Evolutionary conservation across 2,113 vertebrate species (phyloP), one percentile per base, ranked within the genome.

Genomic region (Caloenas nicobarica): DNA sequence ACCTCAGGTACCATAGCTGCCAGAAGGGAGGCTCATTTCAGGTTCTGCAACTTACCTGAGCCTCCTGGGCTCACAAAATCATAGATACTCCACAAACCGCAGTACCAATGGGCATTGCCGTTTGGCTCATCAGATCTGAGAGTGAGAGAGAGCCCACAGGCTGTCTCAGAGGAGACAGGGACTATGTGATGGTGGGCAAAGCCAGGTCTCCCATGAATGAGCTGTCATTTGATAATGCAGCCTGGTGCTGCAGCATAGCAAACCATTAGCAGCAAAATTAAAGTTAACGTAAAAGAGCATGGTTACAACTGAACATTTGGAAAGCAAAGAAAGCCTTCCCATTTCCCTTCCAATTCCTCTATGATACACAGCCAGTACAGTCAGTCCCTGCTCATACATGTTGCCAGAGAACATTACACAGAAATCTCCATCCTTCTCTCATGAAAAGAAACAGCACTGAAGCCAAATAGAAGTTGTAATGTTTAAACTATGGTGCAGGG

Each of bases 51-150:
- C 11, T 78, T 78, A 16, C 23, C 36, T 71, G 38, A 46, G 38
- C 22, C 61, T 71, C 5, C 25, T 56, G 51, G 29, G 7, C 42
- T 81, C 46, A 71, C 25, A 29, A 29, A 7, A 58, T 36, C 33
- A n/a, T 24, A 73, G 34, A 7, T 36, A 14, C 0, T 50, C 28
- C 51, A 70, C 68, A 77, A 81, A 73, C 5, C 16, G 5, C 4
- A 6, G 54, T 61, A 23, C 3, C 5, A 3, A 7, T 5, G 15
- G 54, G 8, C 31, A 28, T 2, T 25, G 22, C 19, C 3, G 0
- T 50, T 58, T 61, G 56, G 26, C 8, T 86, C 15, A 29, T 14
- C 24, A 9, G 14, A 4, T 76, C 38, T 25, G 61, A 44, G 26
- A 42, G 22, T 7, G 17, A 42, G 13, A 77, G 38, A 56, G 28